Conservation (phyloP, 2,888 invertebrate genomes). For the Drosophila flavopinicola region DNA sequence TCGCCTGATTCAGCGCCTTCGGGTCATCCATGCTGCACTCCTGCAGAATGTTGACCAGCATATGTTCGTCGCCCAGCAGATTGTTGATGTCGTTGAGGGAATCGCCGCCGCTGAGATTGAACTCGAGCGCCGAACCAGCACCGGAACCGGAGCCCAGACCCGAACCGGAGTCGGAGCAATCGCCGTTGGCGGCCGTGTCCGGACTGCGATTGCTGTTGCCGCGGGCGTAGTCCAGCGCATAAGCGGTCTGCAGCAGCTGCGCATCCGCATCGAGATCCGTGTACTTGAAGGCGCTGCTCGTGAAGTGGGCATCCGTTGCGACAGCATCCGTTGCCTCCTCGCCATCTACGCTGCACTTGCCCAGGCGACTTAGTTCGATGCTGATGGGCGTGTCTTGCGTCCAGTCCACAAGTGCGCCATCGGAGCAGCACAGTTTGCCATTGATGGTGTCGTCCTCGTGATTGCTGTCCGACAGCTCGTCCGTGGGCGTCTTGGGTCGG, state of each 20-base stretch:
- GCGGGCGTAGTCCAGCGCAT: conserved; percentile 69
- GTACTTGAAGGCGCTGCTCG: conserved; percentile 81
- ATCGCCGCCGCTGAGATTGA: conserved; percentile 84
- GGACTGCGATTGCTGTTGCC: conserved; percentile 75
- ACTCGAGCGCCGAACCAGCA: conserved; percentile 78
- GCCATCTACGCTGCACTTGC: conserved; percentile 31
- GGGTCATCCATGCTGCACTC: conserved; percentile 84
- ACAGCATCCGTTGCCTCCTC: conserved; percentile 6
- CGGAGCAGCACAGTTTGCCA: conserved; percentile 45
- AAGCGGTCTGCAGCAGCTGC: conserved; percentile 78
- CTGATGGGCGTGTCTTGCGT: conserved; percentile 82
- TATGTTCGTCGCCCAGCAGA: conserved; percentile 83
- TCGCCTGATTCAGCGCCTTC: conserved; percentile 83
- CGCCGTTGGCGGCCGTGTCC: conserved; percentile 51
- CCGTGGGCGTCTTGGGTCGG: conserved; percentile 83
- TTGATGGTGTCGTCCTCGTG: conserved; percentile 33
- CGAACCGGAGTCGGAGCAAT: conserved; percentile 69
- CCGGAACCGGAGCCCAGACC: conserved; percentile 67
- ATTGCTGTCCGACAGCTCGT: conserved; percentile 65
- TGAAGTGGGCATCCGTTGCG: conserved; percentile 65
- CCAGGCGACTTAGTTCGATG: conserved; percentile 81
- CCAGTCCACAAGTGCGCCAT: conserved; percentile 75
- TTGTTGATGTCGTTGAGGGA: conserved; percentile 83
- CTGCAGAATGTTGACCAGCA: conserved; percentile 84
- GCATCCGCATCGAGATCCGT: conserved; percentile 82